A percentile compares a stretch with the other conserved stretches of the same genome.
phyloP scores from a whole-genome alignment of 2,113 vertebrate species.

The Herpetotheres cachinnans region DNA sequence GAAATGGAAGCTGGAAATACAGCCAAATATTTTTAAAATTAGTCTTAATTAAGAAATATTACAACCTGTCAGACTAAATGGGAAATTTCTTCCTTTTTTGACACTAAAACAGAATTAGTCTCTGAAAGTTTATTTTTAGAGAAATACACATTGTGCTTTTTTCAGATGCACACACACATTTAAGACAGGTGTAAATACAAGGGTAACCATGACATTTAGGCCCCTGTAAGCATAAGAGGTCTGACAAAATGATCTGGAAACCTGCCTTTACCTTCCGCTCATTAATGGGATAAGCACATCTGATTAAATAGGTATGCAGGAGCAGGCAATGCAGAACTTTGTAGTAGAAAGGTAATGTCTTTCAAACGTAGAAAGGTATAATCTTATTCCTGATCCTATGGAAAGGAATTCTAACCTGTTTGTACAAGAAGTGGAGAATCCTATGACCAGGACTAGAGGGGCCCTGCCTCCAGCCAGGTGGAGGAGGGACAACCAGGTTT shows the following conservation, averaged over 20 bases:
- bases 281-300: not conserved
- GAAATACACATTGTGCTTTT: not conserved
- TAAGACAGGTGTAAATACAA: not conserved
- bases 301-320: not conserved
- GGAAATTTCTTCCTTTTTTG: not conserved
- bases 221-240: not conserved
- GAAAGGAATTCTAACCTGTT: too few species aligned
- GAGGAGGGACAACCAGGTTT: too few species aligned
- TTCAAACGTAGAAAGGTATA: too few species aligned
- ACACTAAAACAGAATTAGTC: not conserved
- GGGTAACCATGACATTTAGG: not conserved
- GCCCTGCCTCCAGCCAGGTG: too few species aligned
- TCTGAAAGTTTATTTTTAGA: not conserved
- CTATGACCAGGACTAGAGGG: too few species aligned
- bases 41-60: not conserved
- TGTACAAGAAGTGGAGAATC: too few species aligned
- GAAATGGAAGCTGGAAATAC: not conserved
- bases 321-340: not conserved
- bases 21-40: not conserved
- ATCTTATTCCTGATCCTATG: too few species aligned
- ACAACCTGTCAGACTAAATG: not conserved
- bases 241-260: not conserved
- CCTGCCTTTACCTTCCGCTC: not conserved
- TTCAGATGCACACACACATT: not conserved
- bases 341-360: not conserved